Conservation (phyloP, 2,797 vertebrate species). For the Girardinus metallicus region DNA sequence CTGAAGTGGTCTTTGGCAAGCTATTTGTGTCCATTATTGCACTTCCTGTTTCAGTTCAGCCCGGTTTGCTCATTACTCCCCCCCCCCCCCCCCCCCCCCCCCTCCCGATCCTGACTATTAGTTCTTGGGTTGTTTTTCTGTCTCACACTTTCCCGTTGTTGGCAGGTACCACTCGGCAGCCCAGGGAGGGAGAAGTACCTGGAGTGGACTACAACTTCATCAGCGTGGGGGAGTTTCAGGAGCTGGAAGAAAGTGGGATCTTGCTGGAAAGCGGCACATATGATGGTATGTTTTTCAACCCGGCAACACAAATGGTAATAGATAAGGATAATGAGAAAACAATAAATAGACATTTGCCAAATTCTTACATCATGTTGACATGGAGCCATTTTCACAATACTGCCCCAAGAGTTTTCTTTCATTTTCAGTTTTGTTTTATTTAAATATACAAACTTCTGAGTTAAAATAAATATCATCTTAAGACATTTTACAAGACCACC, state of each 20-base stretch:
- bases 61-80: too few species aligned
- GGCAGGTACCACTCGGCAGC: slow-evolving; percentile 95
- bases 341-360: neutral
- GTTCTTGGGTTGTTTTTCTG: slow-evolving; percentile 21
- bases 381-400: neutral
- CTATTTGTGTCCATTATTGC: too few species aligned
- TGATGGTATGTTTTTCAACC: slow-evolving; percentile 83
- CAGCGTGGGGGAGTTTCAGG: slow-evolving; percentile 93
- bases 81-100: neutral
- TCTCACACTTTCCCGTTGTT: slow-evolving; percentile 42
- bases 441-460: neutral
- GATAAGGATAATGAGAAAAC: neutral
- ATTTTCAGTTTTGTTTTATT: neutral
- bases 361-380: neutral
- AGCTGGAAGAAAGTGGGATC: slow-evolving; percentile 94
- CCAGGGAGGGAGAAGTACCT: slow-evolving; percentile 96
- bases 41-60: too few species aligned
- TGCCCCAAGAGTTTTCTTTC: neutral
- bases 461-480: neutral
- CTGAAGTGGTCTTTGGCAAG: too few species aligned
- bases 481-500: neutral
- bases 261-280: slow-evolving; percentile 99
- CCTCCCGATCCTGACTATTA: slow-evolving; percentile 1
- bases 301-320: neutral
- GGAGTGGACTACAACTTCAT: slow-evolving; percentile 99